A percentile compares a stretch with the other conserved stretches of the same genome.
phyloP scores from a whole-genome alignment of 2,797 vertebrate species.

The Hydrolagus colliei region DNA sequence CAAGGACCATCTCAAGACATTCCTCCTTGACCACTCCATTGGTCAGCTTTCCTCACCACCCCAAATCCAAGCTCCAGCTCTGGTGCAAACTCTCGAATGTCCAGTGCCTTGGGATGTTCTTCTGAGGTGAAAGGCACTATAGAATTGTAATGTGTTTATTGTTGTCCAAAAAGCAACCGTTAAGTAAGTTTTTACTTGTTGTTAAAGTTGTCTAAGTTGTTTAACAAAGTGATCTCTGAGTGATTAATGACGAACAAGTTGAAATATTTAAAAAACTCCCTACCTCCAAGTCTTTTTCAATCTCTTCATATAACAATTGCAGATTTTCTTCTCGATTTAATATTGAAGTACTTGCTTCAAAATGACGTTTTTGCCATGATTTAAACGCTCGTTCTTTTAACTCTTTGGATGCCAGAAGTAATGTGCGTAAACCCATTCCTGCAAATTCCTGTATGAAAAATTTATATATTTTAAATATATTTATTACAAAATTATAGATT shows the following conservation, averaged over 20 bases:
- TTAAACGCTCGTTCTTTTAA: constrained; percentile 62
- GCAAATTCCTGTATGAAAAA: constrained; percentile 71
- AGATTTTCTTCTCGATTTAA: constrained; percentile 68
- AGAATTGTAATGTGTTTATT: too few species aligned
- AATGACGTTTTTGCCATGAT: constrained; percentile 66
- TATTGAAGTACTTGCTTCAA: constrained; percentile 65
- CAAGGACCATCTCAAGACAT: too few species aligned
- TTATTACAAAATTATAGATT: neutral
- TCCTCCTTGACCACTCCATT: too few species aligned
- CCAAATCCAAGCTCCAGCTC: too few species aligned
- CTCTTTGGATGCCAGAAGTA: constrained; percentile 77
- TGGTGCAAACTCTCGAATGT: too few species aligned
- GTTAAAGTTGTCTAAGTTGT: neutral
- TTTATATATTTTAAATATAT: neutral
- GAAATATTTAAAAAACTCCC: neutral
- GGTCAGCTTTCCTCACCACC: too few species aligned
- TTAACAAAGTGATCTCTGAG: too few species aligned
- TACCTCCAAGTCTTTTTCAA: constrained; percentile 78
- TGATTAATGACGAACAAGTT: neutral
- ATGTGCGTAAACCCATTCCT: constrained; percentile 79
- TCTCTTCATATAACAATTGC: constrained; percentile 73
- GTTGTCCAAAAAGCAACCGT: too few species aligned
- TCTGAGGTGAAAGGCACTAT: too few species aligned
- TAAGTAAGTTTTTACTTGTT: neutral
- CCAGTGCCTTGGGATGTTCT: too few species aligned